Percentiles rank a stretch among this genome's conserved stretches.
These are phyloP conservation scores for Ophion slaviceki DNA, from an alignment of 2,888 invertebrate genomes.

Conservation along the genomic window DNA sequence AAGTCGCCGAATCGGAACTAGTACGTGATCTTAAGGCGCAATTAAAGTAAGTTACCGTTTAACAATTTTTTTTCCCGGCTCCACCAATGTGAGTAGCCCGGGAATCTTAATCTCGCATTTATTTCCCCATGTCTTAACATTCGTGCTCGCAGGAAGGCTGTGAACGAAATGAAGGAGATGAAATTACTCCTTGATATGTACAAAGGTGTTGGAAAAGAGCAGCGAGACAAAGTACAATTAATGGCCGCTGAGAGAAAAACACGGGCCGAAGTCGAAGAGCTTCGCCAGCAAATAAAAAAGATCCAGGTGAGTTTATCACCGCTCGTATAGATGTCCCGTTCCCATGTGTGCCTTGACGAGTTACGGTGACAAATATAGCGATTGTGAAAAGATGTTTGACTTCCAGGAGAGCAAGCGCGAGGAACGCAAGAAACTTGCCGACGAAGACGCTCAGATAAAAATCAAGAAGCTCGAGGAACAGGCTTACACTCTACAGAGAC, in stretches of 20 bases:
- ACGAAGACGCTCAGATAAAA: slow-evolving; percentile 97
- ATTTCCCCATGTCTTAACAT: background rate
- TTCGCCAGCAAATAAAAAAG: slow-evolving; percentile 93
- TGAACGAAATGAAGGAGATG: slow-evolving; percentile 97
- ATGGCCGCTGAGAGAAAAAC: slow-evolving; percentile 98
- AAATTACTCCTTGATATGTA: slow-evolving; percentile 98
- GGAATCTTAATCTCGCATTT: background rate
- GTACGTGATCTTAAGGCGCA: slow-evolving; percentile 95
- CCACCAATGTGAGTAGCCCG: background rate
- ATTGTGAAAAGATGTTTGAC: slow-evolving; percentile 66
- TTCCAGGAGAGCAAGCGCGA: slow-evolving; percentile 94
- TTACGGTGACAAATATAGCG: slow-evolving; percentile 57
- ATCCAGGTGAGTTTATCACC: slow-evolving; percentile 86
- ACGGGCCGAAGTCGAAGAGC: slow-evolving; percentile 94
- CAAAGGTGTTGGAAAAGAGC: slow-evolving; percentile 98
- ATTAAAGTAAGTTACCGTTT: slow-evolving; percentile 89
- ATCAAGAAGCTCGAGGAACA: slow-evolving; percentile 97
- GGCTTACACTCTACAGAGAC: slow-evolving; percentile 95
- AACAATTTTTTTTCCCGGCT: background rate
- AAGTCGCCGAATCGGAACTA: slow-evolving; percentile 89
- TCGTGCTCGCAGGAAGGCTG: slow-evolving; percentile 86
- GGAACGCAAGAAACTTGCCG: slow-evolving; percentile 94
- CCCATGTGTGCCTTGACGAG: slow-evolving; percentile 31
- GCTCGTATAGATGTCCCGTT: slow-evolving; percentile 28
- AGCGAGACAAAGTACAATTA: slow-evolving; percentile 97